These are phyloP conservation scores for Myopa tessellatipennis DNA, from an alignment of 2,888 invertebrate species.

Conservation along the genomic window DNA sequence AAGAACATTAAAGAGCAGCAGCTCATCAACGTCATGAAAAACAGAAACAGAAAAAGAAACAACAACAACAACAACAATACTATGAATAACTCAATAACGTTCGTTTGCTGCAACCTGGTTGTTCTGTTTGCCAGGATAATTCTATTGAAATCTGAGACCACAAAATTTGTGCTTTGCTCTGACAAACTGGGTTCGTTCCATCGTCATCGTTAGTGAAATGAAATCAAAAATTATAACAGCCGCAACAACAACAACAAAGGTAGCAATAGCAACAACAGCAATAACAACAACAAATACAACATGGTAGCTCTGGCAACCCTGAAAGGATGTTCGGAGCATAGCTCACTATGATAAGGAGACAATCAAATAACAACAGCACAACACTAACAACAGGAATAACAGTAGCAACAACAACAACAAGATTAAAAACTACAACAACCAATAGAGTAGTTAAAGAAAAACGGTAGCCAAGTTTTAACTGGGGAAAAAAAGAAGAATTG, in stretches of 20 bases:
- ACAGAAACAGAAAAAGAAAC: not conserved
- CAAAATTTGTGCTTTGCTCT: constrained; percentile 48
- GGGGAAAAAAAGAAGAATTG: too few species aligned
- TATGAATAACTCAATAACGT: not conserved
- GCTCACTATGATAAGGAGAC: too few species aligned
- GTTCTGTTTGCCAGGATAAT: constrained; percentile 58
- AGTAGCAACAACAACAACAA: not conserved
- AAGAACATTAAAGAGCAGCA: not conserved
- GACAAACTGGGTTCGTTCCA: constrained; percentile 33
- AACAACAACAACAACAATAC: not conserved
- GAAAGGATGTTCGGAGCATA: not conserved
- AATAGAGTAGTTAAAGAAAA: too few species aligned
- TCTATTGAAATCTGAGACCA: constrained; percentile 63
- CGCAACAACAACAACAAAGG: not conserved
- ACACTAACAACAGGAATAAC: too few species aligned
- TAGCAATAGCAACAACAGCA: constrained; percentile 47
- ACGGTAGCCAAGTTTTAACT: too few species aligned
- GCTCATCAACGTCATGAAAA: not conserved
- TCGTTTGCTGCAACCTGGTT: constrained; percentile 1
- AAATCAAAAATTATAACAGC: constrained; percentile 25
- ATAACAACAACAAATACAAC: constrained; percentile 51
- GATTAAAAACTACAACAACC: not conserved
- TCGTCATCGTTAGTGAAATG: constrained; percentile 16
- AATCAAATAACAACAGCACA: too few species aligned
- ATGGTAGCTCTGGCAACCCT: constrained; percentile 39